Base-by-base conservation (phyloP, 2,888 invertebrate species). In the Eurytoma californica region DNA sequence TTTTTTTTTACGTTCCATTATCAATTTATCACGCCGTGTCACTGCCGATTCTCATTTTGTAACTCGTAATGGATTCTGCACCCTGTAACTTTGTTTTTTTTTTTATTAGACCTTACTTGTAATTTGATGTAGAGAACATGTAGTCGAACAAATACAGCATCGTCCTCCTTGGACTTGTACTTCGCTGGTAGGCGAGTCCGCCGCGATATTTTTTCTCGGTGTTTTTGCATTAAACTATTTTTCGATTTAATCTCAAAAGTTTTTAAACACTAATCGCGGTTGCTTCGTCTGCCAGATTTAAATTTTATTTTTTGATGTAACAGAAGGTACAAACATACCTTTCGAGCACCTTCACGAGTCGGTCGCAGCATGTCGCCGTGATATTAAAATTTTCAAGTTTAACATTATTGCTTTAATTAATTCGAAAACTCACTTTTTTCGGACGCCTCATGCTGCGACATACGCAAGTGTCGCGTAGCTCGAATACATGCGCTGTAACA, bases 11-110 rank as follows among this genome's bases (percentile, higher is more conserved):
- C 24, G 16, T 47, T 60, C 67, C 69, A 74, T 79, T 53, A 65
- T 74, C 65, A 65, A 69, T 69, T 74, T 73, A 82, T 65, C 82
- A 76, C 57, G 61, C 53, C 82, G 82, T 82, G 82, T 83, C 83
- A 83, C 57, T 78, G 82, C n/a, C 83, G 84, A 86, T 85, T 85
- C 80, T 84, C 84, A 84, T 84, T 55, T 61, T 84, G 83, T 84
- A 83, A 82, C 80, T 79, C 73, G 80, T 83, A 82, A 82, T 83
- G 49, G 72, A 63, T 72, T 82, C 81, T 84, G 85, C 85, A 86
- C 85, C 82, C 81, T 85, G 84, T 81, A 80, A 39, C 39, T 39
- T 39, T 39, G 39, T 39, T 39, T 7, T 39, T 39, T 39, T 39
- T 39, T 72, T 60, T 39, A 83, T 79, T 80, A 69, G 75, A 79